A percentile compares a stretch with the other conserved stretches of the same genome.
phyloP scores from a whole-genome alignment of 1,140 invertebrate genomes.

The Temnothorax longispinosus region DNA sequence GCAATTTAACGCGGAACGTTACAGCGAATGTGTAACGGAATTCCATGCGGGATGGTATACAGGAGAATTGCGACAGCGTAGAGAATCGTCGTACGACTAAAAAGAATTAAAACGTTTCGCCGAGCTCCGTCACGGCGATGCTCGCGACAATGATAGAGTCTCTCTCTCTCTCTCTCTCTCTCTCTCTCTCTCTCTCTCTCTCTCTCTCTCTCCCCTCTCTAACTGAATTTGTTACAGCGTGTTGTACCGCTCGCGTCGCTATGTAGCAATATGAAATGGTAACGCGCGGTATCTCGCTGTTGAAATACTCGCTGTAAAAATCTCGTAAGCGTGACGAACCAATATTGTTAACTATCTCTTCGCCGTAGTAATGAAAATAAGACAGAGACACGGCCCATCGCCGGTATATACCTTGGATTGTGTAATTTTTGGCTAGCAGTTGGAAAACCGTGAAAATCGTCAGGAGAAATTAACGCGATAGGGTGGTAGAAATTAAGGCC shows the following conservation, averaged over 20 bases:
- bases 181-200: background rate
- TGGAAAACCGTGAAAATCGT: background rate
- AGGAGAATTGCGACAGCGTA: conserved; percentile 39
- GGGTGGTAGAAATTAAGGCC: background rate
- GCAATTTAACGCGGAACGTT: conserved; percentile 30
- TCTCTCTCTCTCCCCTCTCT: background rate
- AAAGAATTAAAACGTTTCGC: conserved; percentile 50
- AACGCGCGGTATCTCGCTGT: background rate
- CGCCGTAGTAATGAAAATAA: conserved; percentile 2
- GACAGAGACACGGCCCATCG: background rate
- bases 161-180: background rate
- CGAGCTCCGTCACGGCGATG: conserved; percentile 9
- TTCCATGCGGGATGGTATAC: conserved; percentile 20
- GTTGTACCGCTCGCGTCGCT: conserved; percentile 1
- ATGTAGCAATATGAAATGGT: background rate
- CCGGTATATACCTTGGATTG: background rate
- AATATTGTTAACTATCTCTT: background rate
- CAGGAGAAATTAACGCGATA: background rate
- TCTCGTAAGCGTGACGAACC: background rate
- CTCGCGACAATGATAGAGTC: conserved; percentile 7
- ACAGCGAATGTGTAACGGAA: conserved; percentile 23
- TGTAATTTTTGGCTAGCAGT: background rate
- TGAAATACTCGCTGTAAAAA: background rate
- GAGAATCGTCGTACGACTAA: conserved; percentile 37
- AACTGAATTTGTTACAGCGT: conserved; percentile 31